These are phyloP conservation scores for Agrochola macilenta DNA, from an alignment of 2,888 invertebrate genomes.

Conservation along the genomic window DNA sequence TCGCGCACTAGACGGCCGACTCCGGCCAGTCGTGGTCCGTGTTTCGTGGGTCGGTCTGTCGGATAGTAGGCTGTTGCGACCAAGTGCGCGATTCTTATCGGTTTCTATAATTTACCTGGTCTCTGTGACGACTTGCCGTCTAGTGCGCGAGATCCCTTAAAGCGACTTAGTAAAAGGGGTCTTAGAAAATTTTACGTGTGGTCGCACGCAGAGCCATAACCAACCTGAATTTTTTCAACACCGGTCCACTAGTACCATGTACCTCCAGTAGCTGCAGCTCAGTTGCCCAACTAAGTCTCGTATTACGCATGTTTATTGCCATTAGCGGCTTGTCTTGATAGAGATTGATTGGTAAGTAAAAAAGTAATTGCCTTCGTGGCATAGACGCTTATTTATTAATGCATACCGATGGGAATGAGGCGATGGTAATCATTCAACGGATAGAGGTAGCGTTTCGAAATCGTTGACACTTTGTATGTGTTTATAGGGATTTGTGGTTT, in stretches of 20 bases:
- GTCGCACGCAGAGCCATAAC: neutral
- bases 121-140: no score
- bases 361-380: slow-evolving; percentile 76
- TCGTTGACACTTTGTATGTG: slow-evolving; percentile 23
- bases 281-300: slow-evolving; percentile 54
- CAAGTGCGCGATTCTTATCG: no score
- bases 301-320: slow-evolving; percentile 69
- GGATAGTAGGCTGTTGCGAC: no score
- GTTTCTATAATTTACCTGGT: no score
- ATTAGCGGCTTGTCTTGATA: slow-evolving; percentile 73
- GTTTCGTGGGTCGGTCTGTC: no score
- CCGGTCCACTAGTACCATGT: neutral
- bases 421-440: slow-evolving; percentile 57
- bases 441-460: slow-evolving; percentile 53
- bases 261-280: slow-evolving; percentile 12
- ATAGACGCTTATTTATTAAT: slow-evolving; percentile 56
- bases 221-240: slow-evolving; percentile 18
- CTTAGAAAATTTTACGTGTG: no score
- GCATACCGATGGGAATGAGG: slow-evolving; percentile 65
- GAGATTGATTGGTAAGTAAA: slow-evolving; percentile 82
- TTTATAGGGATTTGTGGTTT: neutral
- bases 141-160: no score
- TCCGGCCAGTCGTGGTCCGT: no score
- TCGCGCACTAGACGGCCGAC: no score
- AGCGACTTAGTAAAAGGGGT: no score